Evolutionary conservation across 2,797 vertebrate genomes (phyloP).

Genomic region (Sebastes hubbsi): DNA sequence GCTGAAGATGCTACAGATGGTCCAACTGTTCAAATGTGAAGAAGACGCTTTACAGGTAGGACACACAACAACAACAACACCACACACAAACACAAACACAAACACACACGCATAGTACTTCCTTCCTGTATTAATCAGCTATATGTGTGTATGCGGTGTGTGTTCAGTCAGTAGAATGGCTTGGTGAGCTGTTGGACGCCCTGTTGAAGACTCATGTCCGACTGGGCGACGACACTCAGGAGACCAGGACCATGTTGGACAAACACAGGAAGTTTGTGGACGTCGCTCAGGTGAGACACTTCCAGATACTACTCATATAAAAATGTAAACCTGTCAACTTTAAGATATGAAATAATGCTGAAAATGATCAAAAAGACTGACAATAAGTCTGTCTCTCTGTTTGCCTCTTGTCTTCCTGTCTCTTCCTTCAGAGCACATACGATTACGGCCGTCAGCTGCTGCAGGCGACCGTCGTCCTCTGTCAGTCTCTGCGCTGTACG

Average conservation of each 20-base stretch:
- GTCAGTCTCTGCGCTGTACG: slow-evolving; percentile 95
- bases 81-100: not conserved
- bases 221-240: slow-evolving; percentile 93
- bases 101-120: too few relatives aligned
- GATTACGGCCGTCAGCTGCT: slow-evolving; percentile 97
- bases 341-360: not conserved
- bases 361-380: not conserved
- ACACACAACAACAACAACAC: not conserved
- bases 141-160: not conserved
- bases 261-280: slow-evolving; percentile 99
- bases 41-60: slow-evolving; percentile 96
- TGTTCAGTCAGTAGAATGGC: slow-evolving; percentile 93
- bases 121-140: not conserved
- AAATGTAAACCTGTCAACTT: not conserved
- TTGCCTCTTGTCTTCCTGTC: not conserved
- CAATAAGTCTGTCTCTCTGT: not conserved
- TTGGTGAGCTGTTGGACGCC: slow-evolving; percentile 94
- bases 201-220: slow-evolving; percentile 94
- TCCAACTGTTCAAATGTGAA: slow-evolving; percentile 98
- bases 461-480: slow-evolving; percentile 96
- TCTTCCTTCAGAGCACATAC: slow-evolving; percentile 89
- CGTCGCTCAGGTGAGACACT: slow-evolving; percentile 91
- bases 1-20: slow-evolving; percentile 99
- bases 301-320: not conserved
- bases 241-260: slow-evolving; percentile 95